phyloP scores from a whole-genome alignment of 2,797 vertebrate genomes.

The Otus scops region DNA sequence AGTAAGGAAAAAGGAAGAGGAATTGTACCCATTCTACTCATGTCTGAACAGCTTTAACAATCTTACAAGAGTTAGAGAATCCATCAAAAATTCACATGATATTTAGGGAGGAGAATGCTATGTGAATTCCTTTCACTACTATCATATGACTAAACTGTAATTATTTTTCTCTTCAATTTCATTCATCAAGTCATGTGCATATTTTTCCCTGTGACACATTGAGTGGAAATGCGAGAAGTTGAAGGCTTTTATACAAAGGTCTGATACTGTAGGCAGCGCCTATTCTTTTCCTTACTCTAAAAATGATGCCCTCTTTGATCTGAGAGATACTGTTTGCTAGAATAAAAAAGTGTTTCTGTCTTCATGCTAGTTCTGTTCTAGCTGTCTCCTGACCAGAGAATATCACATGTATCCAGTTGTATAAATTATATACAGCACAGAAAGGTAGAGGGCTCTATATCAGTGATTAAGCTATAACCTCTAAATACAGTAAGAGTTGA shows the following conservation, averaged over 20 bases:
- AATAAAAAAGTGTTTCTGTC: neutral
- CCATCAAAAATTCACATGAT: constrained; percentile 3
- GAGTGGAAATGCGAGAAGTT: constrained; percentile 25
- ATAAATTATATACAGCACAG: neutral
- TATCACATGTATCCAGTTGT: neutral
- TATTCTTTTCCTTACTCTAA: neutral
- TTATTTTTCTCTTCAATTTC: constrained; percentile 39
- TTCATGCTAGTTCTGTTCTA: neutral
- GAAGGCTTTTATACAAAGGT: constrained; percentile 40
- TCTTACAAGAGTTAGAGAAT: neutral
- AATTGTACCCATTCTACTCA: neutral
- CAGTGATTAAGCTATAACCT: neutral
- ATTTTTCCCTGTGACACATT: neutral
- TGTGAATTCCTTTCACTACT: neutral
- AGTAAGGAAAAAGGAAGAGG: constrained; percentile 7
- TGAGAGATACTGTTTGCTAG: constrained; percentile 19
- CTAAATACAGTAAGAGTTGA: neutral
- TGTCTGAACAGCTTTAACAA: neutral
- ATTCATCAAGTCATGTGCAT: neutral
- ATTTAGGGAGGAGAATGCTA: neutral
- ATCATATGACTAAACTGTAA: neutral
- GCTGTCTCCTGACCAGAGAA: constrained; percentile 24
- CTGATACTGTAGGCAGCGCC: constrained; percentile 24
- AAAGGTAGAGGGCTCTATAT: neutral
- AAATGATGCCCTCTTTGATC: constrained; percentile 39